Percentiles rank a stretch among this genome's conserved stretches.
Conservation (phyloP, 2,888 invertebrate species). For the Pristionchus exspectatus region DNA sequence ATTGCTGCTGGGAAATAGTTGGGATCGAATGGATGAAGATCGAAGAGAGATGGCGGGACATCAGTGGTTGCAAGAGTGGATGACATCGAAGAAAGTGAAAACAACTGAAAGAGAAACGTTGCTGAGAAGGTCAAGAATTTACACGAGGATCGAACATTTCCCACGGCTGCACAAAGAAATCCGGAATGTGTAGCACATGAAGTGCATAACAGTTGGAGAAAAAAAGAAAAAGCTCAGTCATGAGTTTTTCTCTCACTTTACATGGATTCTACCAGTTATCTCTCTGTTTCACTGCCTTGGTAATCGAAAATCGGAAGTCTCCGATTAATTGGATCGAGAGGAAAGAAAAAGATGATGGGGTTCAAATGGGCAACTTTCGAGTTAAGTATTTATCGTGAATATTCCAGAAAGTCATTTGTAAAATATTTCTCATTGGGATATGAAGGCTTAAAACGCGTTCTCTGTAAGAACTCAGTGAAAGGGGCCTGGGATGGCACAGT, state of each 20-base stretch:
- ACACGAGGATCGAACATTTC: neutral
- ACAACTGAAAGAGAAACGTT: neutral
- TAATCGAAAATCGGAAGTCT: neutral
- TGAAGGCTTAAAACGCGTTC: too few relatives aligned
- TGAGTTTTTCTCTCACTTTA: neutral
- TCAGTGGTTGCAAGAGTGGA: neutral
- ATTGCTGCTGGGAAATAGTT: slow-evolving; percentile 30
- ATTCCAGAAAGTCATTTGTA: too few relatives aligned
- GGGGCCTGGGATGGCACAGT: too few relatives aligned
- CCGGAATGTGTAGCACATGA: neutral
- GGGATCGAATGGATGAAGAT: slow-evolving; percentile 36
- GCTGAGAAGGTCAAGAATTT: neutral
- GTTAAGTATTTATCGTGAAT: too few relatives aligned
- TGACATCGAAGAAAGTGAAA: neutral
- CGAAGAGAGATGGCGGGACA: neutral
- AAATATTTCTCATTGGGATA: too few relatives aligned
- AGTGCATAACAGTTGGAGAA: neutral
- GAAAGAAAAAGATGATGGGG: neutral
- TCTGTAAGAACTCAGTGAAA: too few relatives aligned
- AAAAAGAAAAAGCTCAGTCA: neutral
- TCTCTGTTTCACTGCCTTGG: neutral
- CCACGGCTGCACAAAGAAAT: neutral
- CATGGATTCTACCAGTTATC: neutral
- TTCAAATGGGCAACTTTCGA: neutral
- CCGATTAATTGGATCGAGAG: neutral